Evolutionary conservation across 2,888 invertebrate genomes (phyloP).

Genomic region (Frankliniella fusca): DNA sequence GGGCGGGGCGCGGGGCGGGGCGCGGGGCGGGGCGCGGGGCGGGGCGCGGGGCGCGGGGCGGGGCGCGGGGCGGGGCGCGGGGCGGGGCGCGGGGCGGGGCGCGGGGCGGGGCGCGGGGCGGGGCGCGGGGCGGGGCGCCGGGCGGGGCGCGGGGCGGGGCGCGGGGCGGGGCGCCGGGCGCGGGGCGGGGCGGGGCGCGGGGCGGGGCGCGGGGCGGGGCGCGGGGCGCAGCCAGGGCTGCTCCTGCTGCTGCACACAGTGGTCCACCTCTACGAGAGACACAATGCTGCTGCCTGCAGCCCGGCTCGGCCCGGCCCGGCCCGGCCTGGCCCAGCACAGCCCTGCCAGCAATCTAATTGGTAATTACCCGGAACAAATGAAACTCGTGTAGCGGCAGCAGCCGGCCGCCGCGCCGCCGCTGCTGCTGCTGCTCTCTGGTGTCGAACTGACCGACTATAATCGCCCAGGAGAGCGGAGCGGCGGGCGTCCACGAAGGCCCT

Average conservation of each 20-base stretch:
- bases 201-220: not conserved
- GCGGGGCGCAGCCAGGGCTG: not conserved
- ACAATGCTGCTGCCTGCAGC: not conserved
- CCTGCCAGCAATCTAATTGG: conserved; percentile 1
- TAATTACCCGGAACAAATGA: conserved; percentile 25
- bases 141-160: too few relatives aligned
- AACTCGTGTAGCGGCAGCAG: conserved; percentile 14
- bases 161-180: not conserved
- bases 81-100: too few relatives aligned
- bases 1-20: too few relatives aligned
- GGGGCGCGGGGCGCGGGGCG: too few relatives aligned
- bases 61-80: too few relatives aligned
- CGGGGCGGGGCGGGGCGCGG: too few relatives aligned
- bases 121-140: not conserved
- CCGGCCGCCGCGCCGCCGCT: not conserved
- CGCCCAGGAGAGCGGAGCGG: not conserved
- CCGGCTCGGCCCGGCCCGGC: not conserved
- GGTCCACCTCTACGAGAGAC: not conserved
- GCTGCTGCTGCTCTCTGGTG: not conserved
- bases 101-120: too few relatives aligned
- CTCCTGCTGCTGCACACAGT: not conserved
- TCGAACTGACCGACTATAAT: not conserved
- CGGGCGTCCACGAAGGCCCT: not conserved
- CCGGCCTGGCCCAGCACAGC: too few relatives aligned
- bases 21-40: not conserved